phyloP scores from a whole-genome alignment of 2,113 vertebrate genomes.

The Oxyruncus cristatus region DNA sequence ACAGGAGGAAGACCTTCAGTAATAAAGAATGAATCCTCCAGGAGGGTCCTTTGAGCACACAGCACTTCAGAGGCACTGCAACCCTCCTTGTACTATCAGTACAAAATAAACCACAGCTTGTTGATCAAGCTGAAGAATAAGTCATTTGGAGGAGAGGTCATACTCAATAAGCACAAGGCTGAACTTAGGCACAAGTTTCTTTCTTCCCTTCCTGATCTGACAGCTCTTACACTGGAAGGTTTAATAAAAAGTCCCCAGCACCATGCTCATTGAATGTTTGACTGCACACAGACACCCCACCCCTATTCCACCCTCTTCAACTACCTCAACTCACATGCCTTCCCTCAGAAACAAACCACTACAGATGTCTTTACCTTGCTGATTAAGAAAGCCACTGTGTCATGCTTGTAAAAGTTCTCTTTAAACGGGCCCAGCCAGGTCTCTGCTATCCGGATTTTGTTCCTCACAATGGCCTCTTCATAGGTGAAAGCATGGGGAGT shows the following conservation, averaged over 20 bases:
- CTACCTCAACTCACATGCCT: neutral
- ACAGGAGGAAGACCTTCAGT: neutral
- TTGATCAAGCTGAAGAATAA: neutral
- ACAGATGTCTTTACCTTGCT: conserved; percentile 75
- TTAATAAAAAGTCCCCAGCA: neutral
- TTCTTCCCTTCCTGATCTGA: neutral
- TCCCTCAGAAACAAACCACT: neutral
- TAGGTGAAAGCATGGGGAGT: conserved; percentile 54
- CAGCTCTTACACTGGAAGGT: neutral
- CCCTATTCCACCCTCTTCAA: neutral
- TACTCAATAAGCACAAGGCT: neutral
- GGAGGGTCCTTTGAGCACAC: neutral
- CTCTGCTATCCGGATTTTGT: conserved; percentile 86
- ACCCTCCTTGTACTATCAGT: neutral
- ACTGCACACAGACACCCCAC: neutral
- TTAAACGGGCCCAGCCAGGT: conserved; percentile 86
- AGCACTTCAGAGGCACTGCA: neutral
- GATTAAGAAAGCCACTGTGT: conserved; percentile 79
- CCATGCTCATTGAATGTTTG: neutral
- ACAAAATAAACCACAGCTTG: neutral
- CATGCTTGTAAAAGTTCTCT: conserved; percentile 83
- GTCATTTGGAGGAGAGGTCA: neutral
- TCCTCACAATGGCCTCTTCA: conserved; percentile 74
- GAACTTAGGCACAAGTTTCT: neutral
- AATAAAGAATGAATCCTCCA: neutral